A percentile compares a stretch with the other conserved stretches of the same genome.
Conservation (phyloP, 2,797 vertebrate species). For the Acropternis orthonyx region DNA sequence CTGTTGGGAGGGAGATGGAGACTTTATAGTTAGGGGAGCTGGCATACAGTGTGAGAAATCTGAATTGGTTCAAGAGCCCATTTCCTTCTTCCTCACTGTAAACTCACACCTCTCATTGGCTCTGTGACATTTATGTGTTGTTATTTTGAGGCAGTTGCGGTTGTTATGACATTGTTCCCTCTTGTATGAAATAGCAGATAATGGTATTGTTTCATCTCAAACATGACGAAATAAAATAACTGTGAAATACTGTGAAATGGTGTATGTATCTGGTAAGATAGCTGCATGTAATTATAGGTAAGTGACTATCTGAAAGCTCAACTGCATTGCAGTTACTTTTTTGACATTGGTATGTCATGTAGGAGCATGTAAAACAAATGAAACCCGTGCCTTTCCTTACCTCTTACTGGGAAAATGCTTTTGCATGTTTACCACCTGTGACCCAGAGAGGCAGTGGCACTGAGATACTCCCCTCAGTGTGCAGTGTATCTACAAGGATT, state of each 20-base stretch:
- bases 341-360: background rate
- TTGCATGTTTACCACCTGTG: background rate
- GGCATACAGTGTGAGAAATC: background rate
- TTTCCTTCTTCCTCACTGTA: background rate
- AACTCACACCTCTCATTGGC: background rate
- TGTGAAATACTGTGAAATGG: background rate
- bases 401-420: background rate
- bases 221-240: rapidly evolving
- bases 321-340: background rate
- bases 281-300: background rate
- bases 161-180: background rate
- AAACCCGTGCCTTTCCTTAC: background rate
- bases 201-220: background rate
- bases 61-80: background rate
- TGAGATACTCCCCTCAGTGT: rapidly evolving
- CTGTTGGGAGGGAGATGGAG: background rate
- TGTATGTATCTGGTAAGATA: background rate
- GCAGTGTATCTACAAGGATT: background rate
- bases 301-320: background rate
- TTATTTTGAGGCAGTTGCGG: background rate
- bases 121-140: background rate
- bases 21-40: background rate
- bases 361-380: background rate
- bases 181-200: background rate
- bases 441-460: background rate